A percentile compares a stretch with the other conserved stretches of the same genome.
These are phyloP conservation scores for Pica pica DNA, from an alignment of 2,113 vertebrate genomes.

Conservation along the genomic window DNA sequence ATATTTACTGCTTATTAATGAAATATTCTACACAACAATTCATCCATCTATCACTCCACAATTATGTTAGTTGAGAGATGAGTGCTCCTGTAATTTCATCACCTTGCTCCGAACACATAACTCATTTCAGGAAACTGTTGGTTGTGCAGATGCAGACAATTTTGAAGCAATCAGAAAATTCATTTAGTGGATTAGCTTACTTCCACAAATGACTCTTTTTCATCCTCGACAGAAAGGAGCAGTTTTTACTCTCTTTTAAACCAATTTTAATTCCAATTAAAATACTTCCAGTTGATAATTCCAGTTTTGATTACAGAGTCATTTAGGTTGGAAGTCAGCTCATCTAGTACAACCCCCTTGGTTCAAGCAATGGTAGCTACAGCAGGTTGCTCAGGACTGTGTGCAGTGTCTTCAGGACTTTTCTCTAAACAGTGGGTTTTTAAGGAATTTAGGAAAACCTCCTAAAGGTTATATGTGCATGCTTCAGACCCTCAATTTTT, in stretches of 20 bases:
- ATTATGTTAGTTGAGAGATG: neutral
- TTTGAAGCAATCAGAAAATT: slow-evolving; percentile 14
- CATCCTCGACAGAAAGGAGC: neutral
- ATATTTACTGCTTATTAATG: slow-evolving; percentile 30
- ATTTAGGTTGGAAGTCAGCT: neutral
- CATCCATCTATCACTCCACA: neutral
- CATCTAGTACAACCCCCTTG: accelerated
- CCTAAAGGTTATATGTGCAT: neutral
- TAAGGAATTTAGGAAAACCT: neutral
- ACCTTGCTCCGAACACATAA: neutral
- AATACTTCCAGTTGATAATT: neutral
- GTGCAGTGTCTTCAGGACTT: neutral
- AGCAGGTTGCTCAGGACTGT: neutral
- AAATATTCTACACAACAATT: neutral
- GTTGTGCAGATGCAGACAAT: neutral
- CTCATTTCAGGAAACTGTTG: neutral
- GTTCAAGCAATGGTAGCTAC: neutral
- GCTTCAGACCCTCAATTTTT: neutral
- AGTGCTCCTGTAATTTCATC: neutral
- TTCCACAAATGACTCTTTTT: neutral
- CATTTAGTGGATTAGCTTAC: neutral
- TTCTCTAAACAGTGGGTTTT: neutral
- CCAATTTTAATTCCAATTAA: neutral
- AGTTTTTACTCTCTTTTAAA: neutral
- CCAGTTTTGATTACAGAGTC: neutral